A percentile compares a stretch with the other conserved stretches of the same genome.
These are phyloP conservation scores for Pseudolycoriella hygida DNA, from an alignment of 2,888 invertebrate species.

Conservation along the genomic window DNA sequence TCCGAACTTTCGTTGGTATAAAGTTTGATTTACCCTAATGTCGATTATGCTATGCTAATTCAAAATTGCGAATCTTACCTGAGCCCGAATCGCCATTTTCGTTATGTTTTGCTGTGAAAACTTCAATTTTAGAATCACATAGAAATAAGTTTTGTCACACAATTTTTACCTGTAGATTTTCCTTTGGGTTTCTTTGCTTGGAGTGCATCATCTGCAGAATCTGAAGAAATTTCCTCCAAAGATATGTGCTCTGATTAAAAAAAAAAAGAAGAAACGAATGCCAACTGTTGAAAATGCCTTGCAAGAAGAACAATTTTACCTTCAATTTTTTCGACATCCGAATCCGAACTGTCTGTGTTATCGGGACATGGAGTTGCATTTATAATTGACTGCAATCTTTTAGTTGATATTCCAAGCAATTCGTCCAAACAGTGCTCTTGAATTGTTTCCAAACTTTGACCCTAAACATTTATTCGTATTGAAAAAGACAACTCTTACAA, in stretches of 20 bases:
- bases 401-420: slow-evolving; percentile 41
- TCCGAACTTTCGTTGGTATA: too few relatives aligned
- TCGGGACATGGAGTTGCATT: slow-evolving; percentile 24
- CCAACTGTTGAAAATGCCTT: not conserved
- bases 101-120: too few relatives aligned
- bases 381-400: slow-evolving; percentile 37
- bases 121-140: too few relatives aligned
- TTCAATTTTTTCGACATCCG: slow-evolving; percentile 22
- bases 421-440: slow-evolving; percentile 42
- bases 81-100: too few relatives aligned
- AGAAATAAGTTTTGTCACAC: too few relatives aligned
- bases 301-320: not conserved
- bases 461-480: slow-evolving; percentile 14
- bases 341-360: slow-evolving; percentile 28
- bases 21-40: too few relatives aligned
- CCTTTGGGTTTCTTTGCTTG: not conserved
- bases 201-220: slow-evolving; percentile 21
- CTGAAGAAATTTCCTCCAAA: slow-evolving; percentile 40
- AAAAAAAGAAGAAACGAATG: slow-evolving; percentile 1
- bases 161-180: too few relatives aligned
- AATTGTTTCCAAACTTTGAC: slow-evolving; percentile 30
- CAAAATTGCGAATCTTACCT: too few relatives aligned
- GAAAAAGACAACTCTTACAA: not conserved
- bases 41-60: too few relatives aligned
- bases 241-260: slow-evolving; percentile 39